Evolutionary conservation across 1,140 invertebrate genomes (phyloP), one percentile per base, ranked within the genome.

Genomic region (Chlorops oryzae): DNA sequence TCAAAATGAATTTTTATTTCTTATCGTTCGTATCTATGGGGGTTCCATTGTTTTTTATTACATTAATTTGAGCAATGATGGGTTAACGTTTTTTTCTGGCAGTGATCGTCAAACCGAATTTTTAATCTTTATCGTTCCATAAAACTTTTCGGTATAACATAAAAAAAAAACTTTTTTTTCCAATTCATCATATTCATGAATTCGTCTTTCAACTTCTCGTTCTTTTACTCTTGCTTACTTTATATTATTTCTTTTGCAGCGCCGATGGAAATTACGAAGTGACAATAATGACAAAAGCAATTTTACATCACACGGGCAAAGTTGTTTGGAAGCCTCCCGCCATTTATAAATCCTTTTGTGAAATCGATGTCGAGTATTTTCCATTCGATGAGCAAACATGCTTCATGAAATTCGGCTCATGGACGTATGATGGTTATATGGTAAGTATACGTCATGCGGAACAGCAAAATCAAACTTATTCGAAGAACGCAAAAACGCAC

Each of bases 241-340:
- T 18, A n/a, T 32, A 6, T 41, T 41, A 27, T 50, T n/a, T 41
- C n/a, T 3, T 40, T 56, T 56, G 10, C 77, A 93, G 91, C 75
- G 94, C 95, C 52, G 95, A 98, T 73, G 94, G 95, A 53, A 96
- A 96, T 78, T 98, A 96, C 76, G 93, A 97, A 78, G 92, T 96
- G 63, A 95, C 92, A 57, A 92, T 96, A 72, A 96, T 96, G 92
- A 96, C 92, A 51, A 92, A 93, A 77, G 90, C 90, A 50, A 91
- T 92, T 63, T 78, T 93, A 23, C 87, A 92, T 66, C 86, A 92
- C 70, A 89, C 89, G 54, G 95, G 95, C 17, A 90, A 88, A 75
- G 93, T 98, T 24, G 78, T 89, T 28, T 98, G 95, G 95, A 95
- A 96, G 66, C 95, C 95, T 25, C 94, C 94, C 40, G 94, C 94